phyloP scores from a whole-genome alignment of 2,888 invertebrate genomes.

The Apodemia zela region DNA sequence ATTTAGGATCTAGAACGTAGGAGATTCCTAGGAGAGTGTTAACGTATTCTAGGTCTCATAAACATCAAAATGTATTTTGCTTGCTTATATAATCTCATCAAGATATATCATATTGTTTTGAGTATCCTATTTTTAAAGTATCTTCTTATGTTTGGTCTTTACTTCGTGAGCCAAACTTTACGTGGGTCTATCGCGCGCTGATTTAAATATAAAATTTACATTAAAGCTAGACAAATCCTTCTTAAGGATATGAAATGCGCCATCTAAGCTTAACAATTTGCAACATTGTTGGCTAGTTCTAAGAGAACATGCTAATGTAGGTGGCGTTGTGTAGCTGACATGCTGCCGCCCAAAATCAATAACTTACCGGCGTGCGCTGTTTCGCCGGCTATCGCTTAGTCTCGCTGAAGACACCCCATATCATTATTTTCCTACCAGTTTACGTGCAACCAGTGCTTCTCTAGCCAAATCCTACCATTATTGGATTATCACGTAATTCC shows the following conservation, averaged over 20 bases:
- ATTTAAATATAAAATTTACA: background rate
- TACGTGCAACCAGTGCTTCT: slow-evolving; percentile 4
- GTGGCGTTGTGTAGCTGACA: background rate
- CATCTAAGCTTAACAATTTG: slow-evolving; percentile 43
- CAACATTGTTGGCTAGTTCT: slow-evolving; percentile 6
- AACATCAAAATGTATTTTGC: too few relatives aligned
- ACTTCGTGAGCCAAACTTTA: background rate
- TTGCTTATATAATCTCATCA: too few relatives aligned
- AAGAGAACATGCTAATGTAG: background rate
- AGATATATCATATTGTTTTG: background rate
- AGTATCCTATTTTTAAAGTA: background rate
- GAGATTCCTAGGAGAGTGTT: too few relatives aligned
- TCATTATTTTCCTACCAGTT: slow-evolving; percentile 12
- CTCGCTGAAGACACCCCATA: slow-evolving; percentile 2
- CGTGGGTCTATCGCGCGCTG: background rate
- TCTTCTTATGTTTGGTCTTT: background rate
- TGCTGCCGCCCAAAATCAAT: slow-evolving; percentile 15
- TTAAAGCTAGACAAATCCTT: background rate
- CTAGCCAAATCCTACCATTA: slow-evolving; percentile 3
- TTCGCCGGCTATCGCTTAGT: slow-evolving; percentile 5
- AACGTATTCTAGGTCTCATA: too few relatives aligned
- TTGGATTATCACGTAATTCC: slow-evolving; percentile 9
- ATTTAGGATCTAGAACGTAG: too few relatives aligned
- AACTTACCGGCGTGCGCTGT: slow-evolving; percentile 13
- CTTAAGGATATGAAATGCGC: slow-evolving; percentile 33